Evolutionary conservation across 2,797 vertebrate species (phyloP).

Genomic region (Enoplosus armatus): DNA sequence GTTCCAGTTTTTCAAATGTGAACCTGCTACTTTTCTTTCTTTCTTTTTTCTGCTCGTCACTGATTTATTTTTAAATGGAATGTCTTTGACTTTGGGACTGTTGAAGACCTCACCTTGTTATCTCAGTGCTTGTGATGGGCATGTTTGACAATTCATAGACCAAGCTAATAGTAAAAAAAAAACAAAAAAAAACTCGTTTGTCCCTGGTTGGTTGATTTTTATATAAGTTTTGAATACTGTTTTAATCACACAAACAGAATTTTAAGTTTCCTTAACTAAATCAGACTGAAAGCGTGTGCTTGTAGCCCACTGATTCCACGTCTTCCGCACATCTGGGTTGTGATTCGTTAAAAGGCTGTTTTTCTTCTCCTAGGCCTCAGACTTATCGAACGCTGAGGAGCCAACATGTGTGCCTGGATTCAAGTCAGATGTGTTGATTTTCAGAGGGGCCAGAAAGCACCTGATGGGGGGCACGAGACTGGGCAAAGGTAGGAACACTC

Average conservation of each 20-base stretch:
- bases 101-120: neutral
- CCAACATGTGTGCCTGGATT: conserved; percentile 79
- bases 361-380: conserved; percentile 56
- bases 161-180: too few species aligned
- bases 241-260: neutral
- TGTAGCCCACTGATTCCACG: neutral
- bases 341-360: neutral
- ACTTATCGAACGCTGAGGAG: conserved; percentile 41
- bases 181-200: too few species aligned
- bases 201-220: neutral
- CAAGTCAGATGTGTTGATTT: conserved; percentile 58
- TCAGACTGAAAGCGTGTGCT: too few species aligned
- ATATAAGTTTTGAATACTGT: neutral
- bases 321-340: neutral
- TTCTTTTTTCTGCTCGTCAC: too few species aligned
- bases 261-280: neutral
- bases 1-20: neutral
- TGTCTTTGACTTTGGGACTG: neutral
- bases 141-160: neutral
- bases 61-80: neutral
- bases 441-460: conserved; percentile 64
- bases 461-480: conserved; percentile 57
- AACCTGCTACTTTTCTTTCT: neutral
- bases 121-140: neutral
- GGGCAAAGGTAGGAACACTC: conserved; percentile 78